Evolutionary conservation across 2,888 invertebrate genomes (phyloP).

Genomic region (Prenolepis imparis): DNA sequence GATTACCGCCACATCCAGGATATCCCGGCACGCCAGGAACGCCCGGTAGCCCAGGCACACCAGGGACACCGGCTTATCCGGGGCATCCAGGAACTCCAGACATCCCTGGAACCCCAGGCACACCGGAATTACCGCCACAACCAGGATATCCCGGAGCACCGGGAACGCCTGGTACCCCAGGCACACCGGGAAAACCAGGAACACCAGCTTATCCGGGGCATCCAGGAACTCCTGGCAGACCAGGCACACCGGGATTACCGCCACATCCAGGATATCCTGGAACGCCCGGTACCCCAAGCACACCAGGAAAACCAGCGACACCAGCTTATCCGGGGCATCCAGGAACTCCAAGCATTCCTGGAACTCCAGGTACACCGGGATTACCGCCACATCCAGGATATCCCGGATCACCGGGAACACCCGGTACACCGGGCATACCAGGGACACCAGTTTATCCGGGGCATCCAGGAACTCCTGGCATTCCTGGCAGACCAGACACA

Average conservation of each 20-base stretch:
- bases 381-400: slow-evolving; percentile 64
- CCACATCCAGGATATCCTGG: slow-evolving; percentile 58
- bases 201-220: too few species aligned
- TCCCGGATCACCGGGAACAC: slow-evolving; percentile 67
- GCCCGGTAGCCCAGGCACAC: slow-evolving; percentile 75
- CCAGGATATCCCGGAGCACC: slow-evolving; percentile 62
- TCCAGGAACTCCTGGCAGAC: neutral
- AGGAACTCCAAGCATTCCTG: slow-evolving; percentile 8
- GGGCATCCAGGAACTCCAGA: slow-evolving; percentile 41
- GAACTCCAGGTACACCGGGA: slow-evolving; percentile 71
- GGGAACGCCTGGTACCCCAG: slow-evolving; percentile 43
- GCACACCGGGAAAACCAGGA: too few species aligned
- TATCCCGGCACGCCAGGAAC: slow-evolving; percentile 42
- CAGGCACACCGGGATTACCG: slow-evolving; percentile 35
- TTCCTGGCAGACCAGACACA: slow-evolving; percentile 63
- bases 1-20: neutral
- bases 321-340: slow-evolving; percentile 59
- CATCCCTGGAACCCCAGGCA: slow-evolving; percentile 52
- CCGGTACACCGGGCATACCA: slow-evolving; percentile 67
- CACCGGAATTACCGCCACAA: slow-evolving; percentile 52
- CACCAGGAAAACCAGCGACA: slow-evolving; percentile 71
- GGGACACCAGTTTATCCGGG: slow-evolving; percentile 77
- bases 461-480: slow-evolving; percentile 69
- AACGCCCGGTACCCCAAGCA: slow-evolving; percentile 71
- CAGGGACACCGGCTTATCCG: slow-evolving; percentile 71